Evolutionary conservation across 1,140 invertebrate genomes (phyloP).

Genomic region (Centruroides sculpturatus): DNA sequence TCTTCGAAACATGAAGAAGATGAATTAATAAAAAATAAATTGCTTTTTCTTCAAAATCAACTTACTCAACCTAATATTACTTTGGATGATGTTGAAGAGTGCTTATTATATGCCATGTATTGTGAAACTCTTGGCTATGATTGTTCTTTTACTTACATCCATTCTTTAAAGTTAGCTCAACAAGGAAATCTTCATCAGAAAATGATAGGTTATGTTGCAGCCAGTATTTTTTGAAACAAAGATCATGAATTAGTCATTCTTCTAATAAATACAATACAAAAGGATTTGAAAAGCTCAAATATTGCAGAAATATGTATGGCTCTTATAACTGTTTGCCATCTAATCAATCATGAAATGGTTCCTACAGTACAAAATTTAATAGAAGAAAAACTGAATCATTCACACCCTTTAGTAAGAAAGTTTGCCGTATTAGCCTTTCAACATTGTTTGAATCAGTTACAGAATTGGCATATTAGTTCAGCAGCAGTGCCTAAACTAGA

Average conservation of each 20-base stretch:
- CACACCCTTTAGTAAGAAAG: constrained; percentile 21
- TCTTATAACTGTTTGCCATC: constrained; percentile 14
- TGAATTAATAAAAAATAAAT: too few species aligned
- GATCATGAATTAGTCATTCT: constrained; percentile 5
- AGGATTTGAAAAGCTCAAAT: constrained; percentile 21
- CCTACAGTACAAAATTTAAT: constrained; percentile 26
- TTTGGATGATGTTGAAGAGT: constrained; percentile 17
- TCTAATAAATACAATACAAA: too few species aligned
- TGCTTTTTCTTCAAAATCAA: too few species aligned
- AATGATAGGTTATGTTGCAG: constrained; percentile 15
- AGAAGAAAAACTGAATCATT: constrained; percentile 17
- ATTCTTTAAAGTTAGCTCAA: constrained; percentile 28
- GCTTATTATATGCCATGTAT: constrained; percentile 20
- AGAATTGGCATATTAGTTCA: too few species aligned
- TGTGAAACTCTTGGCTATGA: constrained; percentile 27
- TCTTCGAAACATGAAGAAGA: too few species aligned
- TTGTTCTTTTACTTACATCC: constrained; percentile 24
- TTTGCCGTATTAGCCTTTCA: too few species aligned
- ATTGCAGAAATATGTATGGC: constrained; percentile 18
- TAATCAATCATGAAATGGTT: constrained; percentile 23
- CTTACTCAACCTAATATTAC: too few species aligned
- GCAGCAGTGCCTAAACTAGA: too few species aligned
- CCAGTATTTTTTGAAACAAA: too few species aligned
- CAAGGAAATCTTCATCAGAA: constrained; percentile 24
- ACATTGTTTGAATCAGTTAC: too few species aligned